Base-by-base conservation (phyloP, 2,888 invertebrate species). In the Lithophane semibrunnea region DNA sequence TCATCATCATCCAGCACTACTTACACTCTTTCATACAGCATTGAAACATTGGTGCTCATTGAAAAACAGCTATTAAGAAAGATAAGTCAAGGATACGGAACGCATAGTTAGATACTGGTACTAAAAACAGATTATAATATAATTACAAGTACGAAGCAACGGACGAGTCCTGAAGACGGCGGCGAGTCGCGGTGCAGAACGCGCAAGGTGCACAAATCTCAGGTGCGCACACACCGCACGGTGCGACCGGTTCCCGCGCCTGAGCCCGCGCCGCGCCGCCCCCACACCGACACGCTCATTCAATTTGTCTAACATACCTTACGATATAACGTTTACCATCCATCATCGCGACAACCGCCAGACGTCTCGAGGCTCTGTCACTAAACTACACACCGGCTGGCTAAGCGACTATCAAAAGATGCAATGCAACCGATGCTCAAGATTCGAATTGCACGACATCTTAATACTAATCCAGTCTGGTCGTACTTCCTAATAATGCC, bases 221-320 rank as follows among this genome's bases (percentile, higher is more conserved):
- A 82, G 69, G 74, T 71, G 64, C 63, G 47, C 66, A 73, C 70
- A 64, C 73, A 75, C 73, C 74, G 52, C 24, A 67, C 71, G 21
- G 66, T 13, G 72, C 86, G 90, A 91, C 91, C 90, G 92, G 91
- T 91, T 86, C 87, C 82, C 80, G 84, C 86, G 16, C n/a, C 37
- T 21, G 54, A 61, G 24, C 44, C 54, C 86, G 18, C 80, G 18
- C 24, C 63, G 12, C 56, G 29, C 37, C 37, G 37, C 37, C 42
- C 71, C 52, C 29, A 44, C 68, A 21, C 86, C 85, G 88, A 82
- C 89, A 87, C 88, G 88, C 90, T 92, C 92, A 89, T 91, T 92
- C 92, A 92, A 92, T 93, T 92, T 92, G 93, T 93, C 92, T 89
- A 88, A 90, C 89, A 90, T 84, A 72, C 74, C 74, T 67, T 63